Evolutionary conservation across 2,888 invertebrate genomes (phyloP), one percentile per base, ranked within the genome.

Genomic region (Papilio elwesi): DNA sequence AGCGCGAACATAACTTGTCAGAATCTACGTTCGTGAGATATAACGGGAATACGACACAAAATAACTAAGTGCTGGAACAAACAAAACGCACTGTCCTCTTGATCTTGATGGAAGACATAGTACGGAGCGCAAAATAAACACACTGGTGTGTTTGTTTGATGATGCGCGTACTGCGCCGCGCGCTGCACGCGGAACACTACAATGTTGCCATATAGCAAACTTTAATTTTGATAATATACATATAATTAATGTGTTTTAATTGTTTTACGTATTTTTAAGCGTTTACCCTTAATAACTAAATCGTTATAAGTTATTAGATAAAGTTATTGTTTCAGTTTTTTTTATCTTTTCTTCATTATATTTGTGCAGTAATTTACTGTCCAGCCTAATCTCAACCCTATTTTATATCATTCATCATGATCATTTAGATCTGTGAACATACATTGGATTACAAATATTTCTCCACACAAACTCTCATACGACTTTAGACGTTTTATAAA

Each of bases 211-310:
- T 11, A 36, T 8, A 8, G 36, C 8, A 57, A 48, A 59, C 47
- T 68, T 59, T 49, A 16, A 49, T 68, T 68, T 48, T 49, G n/a
- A 68, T 57, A 62, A 62, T 36, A 62, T 62, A 62, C 59, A 62
- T n/a, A 59, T 1, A 13, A 38, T 38, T 59, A 59, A 57, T 38
- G n/a, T 62, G n/a, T 62, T 10, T 59, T 59, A n/a, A 59, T 59
- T 15, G 59, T 0, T 9, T n/a, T 62, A 10, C 43, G 43, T 62
- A 15, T 62, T 43, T 62, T 43, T 9, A 10, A 62, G 6, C 43
- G n/a, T 43, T 62, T 38, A 8, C n/a, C n/a, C 38, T n/a, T 38
- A 38, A 26, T 1, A 26, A 26, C 26, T n/a, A n/a, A n/a, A n/a
- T n/a, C n/a, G n/a, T n/a, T n/a, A n/a, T n/a, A n/a, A n/a, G n/a